Evolutionary conservation across 2,797 vertebrate genomes (phyloP).

Genomic region (Harpagifer antarcticus): DNA sequence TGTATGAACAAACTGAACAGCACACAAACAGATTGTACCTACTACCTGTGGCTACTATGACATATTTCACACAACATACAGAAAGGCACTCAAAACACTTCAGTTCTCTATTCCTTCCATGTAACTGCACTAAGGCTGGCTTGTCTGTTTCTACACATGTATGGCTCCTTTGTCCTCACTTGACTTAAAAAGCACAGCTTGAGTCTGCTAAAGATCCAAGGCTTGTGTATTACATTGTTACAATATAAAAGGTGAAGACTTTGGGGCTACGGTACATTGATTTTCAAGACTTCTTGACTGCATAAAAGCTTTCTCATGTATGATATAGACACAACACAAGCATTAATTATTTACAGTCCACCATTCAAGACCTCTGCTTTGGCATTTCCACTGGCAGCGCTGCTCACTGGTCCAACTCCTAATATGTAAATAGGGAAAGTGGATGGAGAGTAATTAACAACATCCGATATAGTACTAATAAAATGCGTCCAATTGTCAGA

Average conservation of each 20-base stretch:
- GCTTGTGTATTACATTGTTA: conserved; percentile 57
- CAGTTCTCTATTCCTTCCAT: not conserved
- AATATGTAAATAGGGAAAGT: conserved; percentile 55
- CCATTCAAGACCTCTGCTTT: conserved; percentile 42
- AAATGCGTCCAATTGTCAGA: conserved; percentile 43
- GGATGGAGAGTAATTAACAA: conserved; percentile 43
- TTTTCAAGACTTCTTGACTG: conserved; percentile 69
- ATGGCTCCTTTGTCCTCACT: conserved; percentile 34
- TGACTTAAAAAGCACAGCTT: conserved; percentile 41
- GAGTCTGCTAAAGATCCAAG: conserved; percentile 59
- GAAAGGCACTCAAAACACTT: conserved; percentile 4
- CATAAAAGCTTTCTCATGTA: conserved; percentile 84
- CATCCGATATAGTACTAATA: conserved; percentile 34
- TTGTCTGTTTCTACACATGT: conserved; percentile 39
- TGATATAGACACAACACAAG: conserved; percentile 68
- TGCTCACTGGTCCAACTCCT: conserved; percentile 25
- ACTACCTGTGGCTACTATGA: conserved; percentile 1
- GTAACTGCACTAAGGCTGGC: conserved; percentile 36
- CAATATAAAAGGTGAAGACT: conserved; percentile 59
- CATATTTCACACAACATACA: conserved; percentile 3
- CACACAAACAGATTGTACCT: not conserved
- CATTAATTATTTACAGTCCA: conserved; percentile 78
- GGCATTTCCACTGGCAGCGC: conserved; percentile 19
- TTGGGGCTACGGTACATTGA: conserved; percentile 51
- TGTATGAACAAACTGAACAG: not conserved